phyloP scores from a whole-genome alignment of 2,797 vertebrate species.

The Lagocephalus sceleratus region DNA sequence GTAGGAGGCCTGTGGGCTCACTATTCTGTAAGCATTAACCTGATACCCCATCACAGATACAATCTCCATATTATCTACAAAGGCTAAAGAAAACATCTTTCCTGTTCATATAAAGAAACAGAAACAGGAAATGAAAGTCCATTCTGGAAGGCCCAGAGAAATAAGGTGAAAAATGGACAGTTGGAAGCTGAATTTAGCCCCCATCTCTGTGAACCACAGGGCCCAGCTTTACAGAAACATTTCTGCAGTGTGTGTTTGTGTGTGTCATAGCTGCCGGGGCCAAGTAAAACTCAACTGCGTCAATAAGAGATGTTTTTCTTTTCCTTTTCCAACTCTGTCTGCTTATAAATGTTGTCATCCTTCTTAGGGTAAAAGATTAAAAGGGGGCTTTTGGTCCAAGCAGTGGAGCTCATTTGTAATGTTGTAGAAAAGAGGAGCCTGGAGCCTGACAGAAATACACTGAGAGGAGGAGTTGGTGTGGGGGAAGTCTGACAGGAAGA shows the following conservation, averaged over 20 bases:
- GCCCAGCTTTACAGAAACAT: conserved; percentile 16
- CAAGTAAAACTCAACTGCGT: conserved; percentile 38
- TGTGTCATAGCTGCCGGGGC: conserved; percentile 37
- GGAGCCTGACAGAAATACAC: conserved; percentile 17
- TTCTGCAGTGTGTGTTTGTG: conserved; percentile 26
- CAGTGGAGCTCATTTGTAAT: conserved; percentile 50
- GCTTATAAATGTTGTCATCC: conserved; percentile 60
- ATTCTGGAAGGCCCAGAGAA: conserved; percentile 48
- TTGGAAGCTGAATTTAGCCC: conserved; percentile 20
- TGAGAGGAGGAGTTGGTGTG: neutral
- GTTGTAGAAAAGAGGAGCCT: conserved; percentile 33
- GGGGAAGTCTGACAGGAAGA: no score
- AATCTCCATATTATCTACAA: conserved; percentile 32
- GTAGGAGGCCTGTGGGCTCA: neutral
- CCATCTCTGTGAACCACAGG: conserved; percentile 35
- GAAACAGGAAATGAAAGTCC: conserved; percentile 54
- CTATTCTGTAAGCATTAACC: neutral
- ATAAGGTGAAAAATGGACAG: conserved; percentile 31
- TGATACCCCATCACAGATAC: conserved; percentile 16
- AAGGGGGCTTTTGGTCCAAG: conserved; percentile 51
- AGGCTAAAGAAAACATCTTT: conserved; percentile 44
- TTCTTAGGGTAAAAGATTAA: conserved; percentile 62
- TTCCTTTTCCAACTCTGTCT: conserved; percentile 41
- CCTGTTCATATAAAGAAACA: conserved; percentile 50
- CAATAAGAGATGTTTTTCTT: conserved; percentile 42